Evolutionary conservation across 2,113 vertebrate genomes (phyloP).

Genomic region (Hystrix brachyura): DNA sequence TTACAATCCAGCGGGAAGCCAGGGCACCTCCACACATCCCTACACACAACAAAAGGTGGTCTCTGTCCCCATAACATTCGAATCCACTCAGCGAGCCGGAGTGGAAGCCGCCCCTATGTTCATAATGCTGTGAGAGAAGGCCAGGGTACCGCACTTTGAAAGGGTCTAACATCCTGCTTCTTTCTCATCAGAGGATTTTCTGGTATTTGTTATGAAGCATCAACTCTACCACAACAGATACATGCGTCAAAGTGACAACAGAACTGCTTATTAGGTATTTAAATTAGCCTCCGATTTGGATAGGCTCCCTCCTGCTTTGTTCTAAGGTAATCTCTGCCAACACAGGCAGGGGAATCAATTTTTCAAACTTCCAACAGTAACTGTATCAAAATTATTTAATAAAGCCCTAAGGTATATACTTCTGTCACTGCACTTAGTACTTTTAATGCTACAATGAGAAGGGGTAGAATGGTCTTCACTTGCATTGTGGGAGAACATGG

Average conservation of each 20-base stretch:
- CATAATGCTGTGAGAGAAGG: neutral
- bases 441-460: constrained; percentile 57
- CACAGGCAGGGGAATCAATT: constrained; percentile 1
- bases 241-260: neutral
- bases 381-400: constrained; percentile 58
- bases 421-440: neutral
- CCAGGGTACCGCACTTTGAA: neutral
- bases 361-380: constrained; percentile 64
- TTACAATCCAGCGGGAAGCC: neutral
- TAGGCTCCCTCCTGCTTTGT: neutral
- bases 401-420: constrained; percentile 50
- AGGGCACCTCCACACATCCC: neutral
- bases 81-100: neutral
- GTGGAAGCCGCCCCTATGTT: neutral
- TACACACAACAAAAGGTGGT: neutral
- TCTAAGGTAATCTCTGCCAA: neutral
- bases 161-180: neutral
- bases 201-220: neutral
- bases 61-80: neutral
- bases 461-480: neutral
- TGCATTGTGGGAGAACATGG: neutral
- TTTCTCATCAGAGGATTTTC: neutral
- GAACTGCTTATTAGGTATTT: neutral
- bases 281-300: neutral
- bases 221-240: constrained; percentile 2